phyloP scores from a whole-genome alignment of 2,113 vertebrate genomes.

The Tetraodon nigroviridis region DNA sequence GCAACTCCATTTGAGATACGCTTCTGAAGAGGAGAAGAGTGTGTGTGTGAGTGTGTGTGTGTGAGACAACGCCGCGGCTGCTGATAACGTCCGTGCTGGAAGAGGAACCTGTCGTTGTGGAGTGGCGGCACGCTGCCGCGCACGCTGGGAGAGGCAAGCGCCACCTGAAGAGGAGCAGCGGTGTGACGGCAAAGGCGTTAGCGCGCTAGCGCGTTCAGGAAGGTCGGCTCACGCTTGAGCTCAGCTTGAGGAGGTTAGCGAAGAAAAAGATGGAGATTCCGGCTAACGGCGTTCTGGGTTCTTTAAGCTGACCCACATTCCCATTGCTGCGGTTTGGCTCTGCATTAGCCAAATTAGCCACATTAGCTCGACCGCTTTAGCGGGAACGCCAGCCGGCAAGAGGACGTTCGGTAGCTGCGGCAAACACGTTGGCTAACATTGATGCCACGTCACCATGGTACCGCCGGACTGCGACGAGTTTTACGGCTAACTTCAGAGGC shows the following conservation, averaged over 20 bases:
- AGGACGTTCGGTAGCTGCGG: background rate
- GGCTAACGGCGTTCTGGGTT: background rate
- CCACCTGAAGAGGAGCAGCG: background rate
- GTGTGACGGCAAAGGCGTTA: no score
- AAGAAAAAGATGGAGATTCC: no score
- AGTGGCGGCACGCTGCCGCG: slow-evolving; percentile 38
- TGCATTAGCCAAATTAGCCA: no score
- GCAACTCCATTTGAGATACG: slow-evolving; percentile 47
- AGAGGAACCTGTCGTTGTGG: slow-evolving; percentile 46
- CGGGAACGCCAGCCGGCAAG: no score
- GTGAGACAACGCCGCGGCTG: slow-evolving; percentile 12
- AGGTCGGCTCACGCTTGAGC: no score
- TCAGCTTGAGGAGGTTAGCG: no score
- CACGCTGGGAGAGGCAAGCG: slow-evolving; percentile 21
- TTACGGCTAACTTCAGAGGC: background rate
- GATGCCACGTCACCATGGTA: no score
- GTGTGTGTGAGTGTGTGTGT: slow-evolving; percentile 13
- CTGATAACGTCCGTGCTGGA: slow-evolving; percentile 46
- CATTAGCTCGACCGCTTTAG: no score
- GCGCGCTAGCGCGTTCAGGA: no score
- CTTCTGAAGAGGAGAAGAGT: slow-evolving; percentile 51
- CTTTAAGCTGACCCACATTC: background rate
- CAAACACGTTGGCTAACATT: slow-evolving; percentile 15
- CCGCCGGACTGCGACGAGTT: no score
- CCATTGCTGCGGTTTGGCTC: no score